A percentile compares a stretch with the other conserved stretches of the same genome.
These are phyloP conservation scores for Dendrocopos noguchii DNA, from an alignment of 2,113 vertebrate species.

Conservation along the genomic window DNA sequence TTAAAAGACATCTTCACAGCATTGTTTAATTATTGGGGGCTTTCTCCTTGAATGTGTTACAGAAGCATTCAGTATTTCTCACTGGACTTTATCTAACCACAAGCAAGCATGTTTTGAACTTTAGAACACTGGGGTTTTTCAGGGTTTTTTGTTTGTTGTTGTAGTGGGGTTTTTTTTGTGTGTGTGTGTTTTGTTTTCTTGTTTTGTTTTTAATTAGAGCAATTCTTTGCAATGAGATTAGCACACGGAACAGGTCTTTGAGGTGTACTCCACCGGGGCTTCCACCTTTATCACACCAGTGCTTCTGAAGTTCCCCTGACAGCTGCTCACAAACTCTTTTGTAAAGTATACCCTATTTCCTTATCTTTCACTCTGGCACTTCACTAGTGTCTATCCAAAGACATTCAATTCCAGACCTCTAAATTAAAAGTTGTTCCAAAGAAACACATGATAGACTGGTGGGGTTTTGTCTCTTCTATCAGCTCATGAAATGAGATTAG, in stretches of 20 bases:
- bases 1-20: neutral
- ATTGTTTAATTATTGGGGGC: neutral
- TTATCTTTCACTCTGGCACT: neutral
- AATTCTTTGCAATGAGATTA: neutral
- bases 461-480: neutral
- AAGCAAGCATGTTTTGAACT: neutral
- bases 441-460: neutral
- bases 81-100: neutral
- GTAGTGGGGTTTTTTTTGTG: neutral
- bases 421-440: slow-evolving; percentile 20
- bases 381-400: neutral
- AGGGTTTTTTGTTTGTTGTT: neutral
- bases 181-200: neutral
- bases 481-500: neutral
- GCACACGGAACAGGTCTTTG: neutral
- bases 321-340: neutral
- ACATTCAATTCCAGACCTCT: slow-evolving; percentile 3
- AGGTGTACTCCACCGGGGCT: neutral
- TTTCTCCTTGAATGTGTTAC: neutral
- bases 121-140: neutral
- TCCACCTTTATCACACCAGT: neutral
- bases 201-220: neutral
- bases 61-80: neutral
- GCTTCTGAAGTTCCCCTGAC: neutral
- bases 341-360: neutral